Base-by-base conservation (phyloP, 2,797 vertebrate genomes). In the Paedocypris micromegethes region DNA sequence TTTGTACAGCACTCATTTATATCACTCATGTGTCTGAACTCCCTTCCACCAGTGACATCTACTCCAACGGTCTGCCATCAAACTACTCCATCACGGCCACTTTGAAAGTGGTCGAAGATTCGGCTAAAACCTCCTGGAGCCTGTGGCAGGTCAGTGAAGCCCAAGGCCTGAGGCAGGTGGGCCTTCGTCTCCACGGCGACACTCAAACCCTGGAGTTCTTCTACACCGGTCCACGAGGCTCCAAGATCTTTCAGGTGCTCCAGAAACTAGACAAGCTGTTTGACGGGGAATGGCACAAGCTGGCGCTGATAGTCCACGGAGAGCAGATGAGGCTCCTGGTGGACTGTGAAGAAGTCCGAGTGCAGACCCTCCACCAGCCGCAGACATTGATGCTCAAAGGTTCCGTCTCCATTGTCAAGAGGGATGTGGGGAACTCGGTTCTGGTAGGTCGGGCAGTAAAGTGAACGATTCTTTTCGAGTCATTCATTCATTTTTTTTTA, bases 71-170 rank as follows among this genome's bases (percentile, higher is more conserved):
- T 57, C 85, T 93, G 48, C 86, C 87, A 46, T 82, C 82, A 0
- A 50, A 91, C 75, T 90, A 88, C 79, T 90, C 87, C 0, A 37
- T 90, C 78, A 86, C 84, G 4, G 79, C 78, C 58, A 89, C 85
- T 5, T 92, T 91, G 76, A 91, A 90, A 78, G 72, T 83, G 73
- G 80, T 80, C 51, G 84, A 88, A 52, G 82, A 84, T 53, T 74
- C 75, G 0, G 79, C 74, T 7, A 53, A 64, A 75, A 79, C 75
- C 9, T 79, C 81, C 66, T 91, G 86, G 87, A 85, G 89, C 83
- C 86, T 91, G 69, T 89, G 88, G 89, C 85, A 91, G 82, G 80
- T 92, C 72, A 90, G 85, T 8, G 83, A 86, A 78, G 82, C 81
- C 3, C 70, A 84, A n/a, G 86, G 86, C 5, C 78, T 59, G 66